Base-by-base conservation (phyloP, 2,113 vertebrate genomes). In the Aplodontia rufa region DNA sequence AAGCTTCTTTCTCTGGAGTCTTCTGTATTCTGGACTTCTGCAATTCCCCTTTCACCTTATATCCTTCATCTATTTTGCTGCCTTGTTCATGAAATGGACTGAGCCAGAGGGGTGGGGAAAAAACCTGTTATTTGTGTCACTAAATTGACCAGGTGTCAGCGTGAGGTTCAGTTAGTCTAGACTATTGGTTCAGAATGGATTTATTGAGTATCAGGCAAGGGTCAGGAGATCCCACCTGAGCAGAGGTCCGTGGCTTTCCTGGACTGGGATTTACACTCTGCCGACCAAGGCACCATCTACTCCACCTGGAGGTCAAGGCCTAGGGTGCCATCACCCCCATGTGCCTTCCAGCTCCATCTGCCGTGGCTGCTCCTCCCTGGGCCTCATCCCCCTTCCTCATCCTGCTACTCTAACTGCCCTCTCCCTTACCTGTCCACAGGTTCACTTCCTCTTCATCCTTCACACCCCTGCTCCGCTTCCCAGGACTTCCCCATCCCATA, bases 321-420 rank as follows among this genome's bases (percentile, higher is more conserved):
- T 30, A 6, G 1, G 0, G 9, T 8, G 37, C 13, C 24, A 4
- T 51, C 24, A 1, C 35, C 1, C 20, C 32, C 14, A 32, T 40
- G 20, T 40, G 12, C 37, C 51, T 68, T 80, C 47, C 55, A 7
- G 40, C 28, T 3, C n/a, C 55, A 5, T 62, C 80, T 32, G 1
- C 74, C 49, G 64, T 20, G 32, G 17, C 19, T 40, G 45, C 51
- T 49, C 22, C 8, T 30, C 66, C 20, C 28, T 60, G 58, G 58
- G 37, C 24, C 20, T 28, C 5, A 22, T 0, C 30, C 5, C 1
- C 12, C 30, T 72, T 71, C 32, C 47, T 84, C 76, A n/a, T n/a
- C 51, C 32, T 71, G 69, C 89, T n/a, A n/a, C n/a, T n/a, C 45
- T 47, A 7, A 32, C n/a, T 69, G 49, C 30, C 75, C 3, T 9